These are phyloP conservation scores for Sminthurinus aureus DNA, from an alignment of 2,888 invertebrate genomes.

Conservation along the genomic window DNA sequence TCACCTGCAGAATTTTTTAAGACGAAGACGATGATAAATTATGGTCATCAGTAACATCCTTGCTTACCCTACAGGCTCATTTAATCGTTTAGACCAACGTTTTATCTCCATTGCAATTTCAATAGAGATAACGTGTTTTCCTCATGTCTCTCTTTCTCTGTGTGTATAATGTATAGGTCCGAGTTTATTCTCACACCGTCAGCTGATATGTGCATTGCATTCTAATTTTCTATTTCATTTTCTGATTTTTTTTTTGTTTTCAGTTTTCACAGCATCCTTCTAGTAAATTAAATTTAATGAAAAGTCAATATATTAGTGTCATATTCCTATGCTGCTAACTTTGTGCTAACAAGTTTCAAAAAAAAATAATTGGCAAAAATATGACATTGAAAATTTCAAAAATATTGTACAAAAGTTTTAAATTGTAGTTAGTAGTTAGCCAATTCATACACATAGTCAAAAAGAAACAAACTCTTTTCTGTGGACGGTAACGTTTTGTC, in stretches of 20 bases:
- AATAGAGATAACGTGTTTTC: background rate
- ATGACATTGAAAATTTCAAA: no score
- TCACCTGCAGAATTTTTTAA: conserved; percentile 32
- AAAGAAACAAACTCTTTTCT: no score
- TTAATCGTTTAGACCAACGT: background rate
- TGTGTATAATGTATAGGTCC: background rate
- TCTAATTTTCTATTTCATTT: background rate
- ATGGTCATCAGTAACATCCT: conserved; percentile 35
- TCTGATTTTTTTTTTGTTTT: background rate
- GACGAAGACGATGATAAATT: conserved; percentile 35
- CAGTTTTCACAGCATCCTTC: no score
- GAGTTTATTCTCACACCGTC: background rate
- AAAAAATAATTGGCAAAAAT: no score
- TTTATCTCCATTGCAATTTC: conserved; percentile 24
- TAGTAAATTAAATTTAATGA: no score
- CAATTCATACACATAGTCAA: no score
- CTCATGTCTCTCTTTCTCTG: background rate
- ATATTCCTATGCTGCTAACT: no score
- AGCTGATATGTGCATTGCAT: conserved; percentile 10
- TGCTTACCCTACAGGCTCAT: conserved; percentile 35
- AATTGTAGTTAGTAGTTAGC: no score
- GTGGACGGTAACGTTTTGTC: no score
- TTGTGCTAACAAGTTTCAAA: no score
- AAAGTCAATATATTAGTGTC: no score
- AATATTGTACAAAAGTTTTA: no score